Base-by-base conservation (phyloP, 1,140 invertebrate species). In the Drosophila nebulosa region DNA sequence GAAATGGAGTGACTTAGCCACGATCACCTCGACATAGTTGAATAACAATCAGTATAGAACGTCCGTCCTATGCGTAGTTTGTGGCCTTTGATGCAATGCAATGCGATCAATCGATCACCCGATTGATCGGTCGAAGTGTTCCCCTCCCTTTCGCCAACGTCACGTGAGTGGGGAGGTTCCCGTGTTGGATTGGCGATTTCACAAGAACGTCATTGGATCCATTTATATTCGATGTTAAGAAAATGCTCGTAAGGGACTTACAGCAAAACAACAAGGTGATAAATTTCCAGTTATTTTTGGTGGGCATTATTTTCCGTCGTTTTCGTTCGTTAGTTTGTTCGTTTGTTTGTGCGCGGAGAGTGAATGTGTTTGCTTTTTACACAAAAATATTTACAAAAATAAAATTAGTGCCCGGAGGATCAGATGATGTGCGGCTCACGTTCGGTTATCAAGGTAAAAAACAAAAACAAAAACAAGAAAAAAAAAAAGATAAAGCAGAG, bases 401-500 rank as follows among this genome's bases (percentile, higher is more conserved):
- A 56, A 62, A 64, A 51, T 61, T 71, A 42, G 64, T 24, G 21
- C 6, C 12, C 22, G 39, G 42, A 50, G 27, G 66, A 30, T 63
- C 53, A 35, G 68, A 80, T 84, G 80, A 84, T 46, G 39, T 46
- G 39, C 39, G 9, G 16, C 18, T 46, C 81, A 79, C 75, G 57
- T 32, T 74, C 24, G 46, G 65, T 61, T 84, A 78, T 85, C 80
- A 86, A 80, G 81, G 81, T 73, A 60, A 56, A 68, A 76, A 72
- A 60, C 76, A 83, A 84, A 46, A 79, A 84, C 65, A 79, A 83
- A 83, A 79, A 39, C 30, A 69, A 42, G 26, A 51, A 57, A 42
- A 68, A 63, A 53, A 69, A 63, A 60, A 83, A 69, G 57, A 66
- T 63, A 62, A 42, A 50, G 59, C 18, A 36, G 39, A 61, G 30